phyloP scores from a whole-genome alignment of 2,113 vertebrate genomes.

The Rattus rattus region DNA sequence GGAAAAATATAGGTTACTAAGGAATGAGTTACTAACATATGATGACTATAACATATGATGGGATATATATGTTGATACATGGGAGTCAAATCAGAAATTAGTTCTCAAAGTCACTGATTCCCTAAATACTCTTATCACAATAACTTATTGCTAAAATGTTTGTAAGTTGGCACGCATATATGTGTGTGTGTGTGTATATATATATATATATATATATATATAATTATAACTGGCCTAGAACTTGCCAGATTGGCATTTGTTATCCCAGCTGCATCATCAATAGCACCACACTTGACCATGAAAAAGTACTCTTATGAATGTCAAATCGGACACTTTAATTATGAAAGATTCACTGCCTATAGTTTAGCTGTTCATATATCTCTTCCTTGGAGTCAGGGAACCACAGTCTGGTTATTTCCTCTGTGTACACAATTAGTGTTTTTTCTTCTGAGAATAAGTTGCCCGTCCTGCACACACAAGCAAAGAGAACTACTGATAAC shows the following conservation, averaged over 20 bases:
- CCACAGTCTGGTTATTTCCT: neutral
- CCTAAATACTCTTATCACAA: constrained; percentile 3
- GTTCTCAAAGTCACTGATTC: neutral
- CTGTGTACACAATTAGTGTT: neutral
- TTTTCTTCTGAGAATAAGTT: neutral
- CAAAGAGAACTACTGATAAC: constrained; percentile 51
- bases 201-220: neutral
- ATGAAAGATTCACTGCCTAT: neutral
- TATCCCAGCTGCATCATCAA: neutral
- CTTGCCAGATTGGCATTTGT: neutral
- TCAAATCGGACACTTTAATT: neutral
- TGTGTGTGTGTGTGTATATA: too few species aligned
- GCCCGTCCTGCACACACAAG: neutral
- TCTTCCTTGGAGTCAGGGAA: neutral
- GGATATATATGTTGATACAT: neutral
- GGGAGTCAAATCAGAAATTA: constrained; percentile 58
- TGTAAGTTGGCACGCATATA: neutral
- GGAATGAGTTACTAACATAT: neutral
- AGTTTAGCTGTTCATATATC: neutral
- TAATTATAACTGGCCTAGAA: neutral
- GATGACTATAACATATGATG: too few species aligned
- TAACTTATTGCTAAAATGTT: neutral
- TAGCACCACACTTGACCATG: neutral
- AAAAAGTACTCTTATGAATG: neutral
- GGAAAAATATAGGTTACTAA: constrained; percentile 55